Conservation (phyloP, 2,888 invertebrate species). For the Germaria angustata region DNA sequence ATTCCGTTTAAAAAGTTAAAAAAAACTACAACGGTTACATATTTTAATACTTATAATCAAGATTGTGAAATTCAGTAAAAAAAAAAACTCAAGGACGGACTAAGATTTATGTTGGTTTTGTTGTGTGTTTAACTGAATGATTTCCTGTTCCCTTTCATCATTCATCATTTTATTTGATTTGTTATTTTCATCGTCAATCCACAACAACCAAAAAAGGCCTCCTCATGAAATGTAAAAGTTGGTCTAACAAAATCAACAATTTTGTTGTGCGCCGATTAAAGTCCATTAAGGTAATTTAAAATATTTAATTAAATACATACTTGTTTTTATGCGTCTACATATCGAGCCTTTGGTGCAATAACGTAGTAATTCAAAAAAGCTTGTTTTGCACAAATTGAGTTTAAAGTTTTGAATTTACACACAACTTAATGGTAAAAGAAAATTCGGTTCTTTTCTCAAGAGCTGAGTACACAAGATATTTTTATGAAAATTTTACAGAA, state of each 20-base stretch:
- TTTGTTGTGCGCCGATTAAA: constrained; percentile 79
- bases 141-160: constrained; percentile 19
- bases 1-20: constrained; percentile 14
- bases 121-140: constrained; percentile 24
- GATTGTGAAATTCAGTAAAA: constrained; percentile 26
- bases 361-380: too few relatives aligned
- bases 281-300: constrained; percentile 77
- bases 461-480: too few relatives aligned
- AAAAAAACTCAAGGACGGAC: not conserved
- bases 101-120: constrained; percentile 7
- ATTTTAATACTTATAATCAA: not conserved
- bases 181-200: constrained; percentile 14
- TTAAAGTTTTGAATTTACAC: too few relatives aligned
- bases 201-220: constrained; percentile 69
- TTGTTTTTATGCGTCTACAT: not conserved
- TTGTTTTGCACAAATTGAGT: too few relatives aligned
- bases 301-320: not conserved
- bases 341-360: too few relatives aligned
- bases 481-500: too few relatives aligned
- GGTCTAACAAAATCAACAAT: constrained; percentile 80
- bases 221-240: constrained; percentile 80
- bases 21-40: not conserved
- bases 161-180: not conserved
- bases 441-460: too few relatives aligned
- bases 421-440: too few relatives aligned